Percentiles rank a stretch among this genome's conserved stretches.
These are phyloP conservation scores for Ceratoteleas bidentatus DNA, from an alignment of 1,140 invertebrate genomes.

Conservation along the genomic window DNA sequence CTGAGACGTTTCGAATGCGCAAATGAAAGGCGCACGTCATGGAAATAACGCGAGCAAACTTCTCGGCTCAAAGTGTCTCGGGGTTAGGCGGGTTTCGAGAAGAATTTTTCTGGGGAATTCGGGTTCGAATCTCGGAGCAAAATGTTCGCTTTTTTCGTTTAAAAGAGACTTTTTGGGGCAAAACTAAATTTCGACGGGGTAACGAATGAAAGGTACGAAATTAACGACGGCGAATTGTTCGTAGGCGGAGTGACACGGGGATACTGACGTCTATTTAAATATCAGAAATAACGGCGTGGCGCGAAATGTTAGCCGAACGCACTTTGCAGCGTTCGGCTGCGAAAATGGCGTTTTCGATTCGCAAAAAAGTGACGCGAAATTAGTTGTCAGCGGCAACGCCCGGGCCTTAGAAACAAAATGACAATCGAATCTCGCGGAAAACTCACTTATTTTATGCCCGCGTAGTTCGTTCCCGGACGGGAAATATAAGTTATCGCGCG, in stretches of 20 bases:
- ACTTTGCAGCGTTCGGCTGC: too few relatives aligned
- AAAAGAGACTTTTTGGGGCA: too few relatives aligned
- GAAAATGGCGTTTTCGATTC: not conserved
- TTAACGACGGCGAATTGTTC: too few relatives aligned
- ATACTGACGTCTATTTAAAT: too few relatives aligned
- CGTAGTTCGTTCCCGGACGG: not conserved
- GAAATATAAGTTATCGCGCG: constrained; percentile 8
- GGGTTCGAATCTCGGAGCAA: too few relatives aligned
- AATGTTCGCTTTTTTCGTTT: too few relatives aligned
- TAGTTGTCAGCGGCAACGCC: constrained; percentile 72
- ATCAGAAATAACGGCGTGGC: not conserved
- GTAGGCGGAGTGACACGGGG: too few relatives aligned
- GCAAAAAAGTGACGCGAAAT: constrained; percentile 70
- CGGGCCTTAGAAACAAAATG: constrained; percentile 31
- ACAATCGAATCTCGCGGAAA: constrained; percentile 10
- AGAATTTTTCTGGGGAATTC: not conserved
- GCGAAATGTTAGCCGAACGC: constrained; percentile 23
- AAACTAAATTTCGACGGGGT: too few relatives aligned
- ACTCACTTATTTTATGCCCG: constrained; percentile 22
- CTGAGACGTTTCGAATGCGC: not conserved
- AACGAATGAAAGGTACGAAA: too few relatives aligned
- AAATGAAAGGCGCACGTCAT: not conserved
- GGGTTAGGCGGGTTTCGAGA: too few relatives aligned
- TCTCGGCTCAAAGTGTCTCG: not conserved
- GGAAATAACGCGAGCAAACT: not conserved